phyloP scores from a whole-genome alignment of 1,140 invertebrate species.

The Heliconius hewitsoni region DNA sequence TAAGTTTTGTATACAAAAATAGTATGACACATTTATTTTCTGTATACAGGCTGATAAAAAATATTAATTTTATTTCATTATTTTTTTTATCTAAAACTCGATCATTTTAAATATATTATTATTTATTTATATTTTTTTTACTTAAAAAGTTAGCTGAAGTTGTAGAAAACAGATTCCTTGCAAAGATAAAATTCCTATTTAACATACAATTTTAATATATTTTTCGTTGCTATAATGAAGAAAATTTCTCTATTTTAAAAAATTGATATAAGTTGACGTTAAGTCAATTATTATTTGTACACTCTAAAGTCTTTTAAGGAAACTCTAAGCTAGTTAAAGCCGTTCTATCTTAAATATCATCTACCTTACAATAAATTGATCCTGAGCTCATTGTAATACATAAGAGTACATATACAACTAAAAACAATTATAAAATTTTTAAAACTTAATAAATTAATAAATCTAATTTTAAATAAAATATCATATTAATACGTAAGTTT shows the following conservation, averaged over 20 bases:
- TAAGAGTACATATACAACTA: slow-evolving; percentile 16
- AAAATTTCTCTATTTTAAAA: slow-evolving; percentile 35
- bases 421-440: not conserved
- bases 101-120: not conserved
- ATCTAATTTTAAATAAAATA: not conserved
- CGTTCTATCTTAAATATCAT: slow-evolving; percentile 64
- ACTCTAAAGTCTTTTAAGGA: slow-evolving; percentile 74
- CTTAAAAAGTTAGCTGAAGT: not conserved
- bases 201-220: slow-evolving; percentile 14
- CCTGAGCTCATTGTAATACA: slow-evolving; percentile 32
- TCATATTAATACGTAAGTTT: not conserved
- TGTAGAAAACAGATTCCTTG: no score
- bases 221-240: slow-evolving; percentile 55
- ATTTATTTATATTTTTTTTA: not conserved
- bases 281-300: slow-evolving; percentile 53
- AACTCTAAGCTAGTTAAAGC: slow-evolving; percentile 78
- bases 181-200: slow-evolving; percentile 40
- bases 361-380: slow-evolving; percentile 46
- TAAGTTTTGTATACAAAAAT: not conserved
- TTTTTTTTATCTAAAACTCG: not conserved
- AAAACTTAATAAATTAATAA: slow-evolving; percentile 7
- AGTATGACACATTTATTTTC: no score
- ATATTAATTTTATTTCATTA: not conserved
- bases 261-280: slow-evolving; percentile 23
- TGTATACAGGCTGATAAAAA: not conserved